Evolutionary conservation across 1,140 invertebrate genomes (phyloP), one percentile per base, ranked within the genome.

Genomic region (Zaprionus vittiger): DNA sequence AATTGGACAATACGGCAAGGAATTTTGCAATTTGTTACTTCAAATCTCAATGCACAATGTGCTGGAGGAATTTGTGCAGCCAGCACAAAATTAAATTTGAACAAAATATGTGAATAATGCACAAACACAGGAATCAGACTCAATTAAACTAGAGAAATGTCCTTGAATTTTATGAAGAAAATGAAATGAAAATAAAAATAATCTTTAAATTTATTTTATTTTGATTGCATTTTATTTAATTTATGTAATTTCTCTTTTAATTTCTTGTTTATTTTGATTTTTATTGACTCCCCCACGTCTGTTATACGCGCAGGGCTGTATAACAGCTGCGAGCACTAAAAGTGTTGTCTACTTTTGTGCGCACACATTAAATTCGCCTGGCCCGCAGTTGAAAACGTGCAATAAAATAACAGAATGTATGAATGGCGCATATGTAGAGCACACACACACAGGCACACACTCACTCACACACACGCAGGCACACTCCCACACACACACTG

Each of bases 381-480:
- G 12, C 47, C 41, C n/a, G 37, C 57, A 55, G 26, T 6, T 17
- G 38, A 17, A 66, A 66, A 52, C 67, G 34, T 4, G 74, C 26
- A 68, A 62, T 73, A 68, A 73, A 73, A 77, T 65, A 77, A 73
- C 38, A 52, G 41, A 49, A 41, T 75, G 73, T 31, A 75, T 75
- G 62, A 77, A 73, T 73, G 73, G 64, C 55, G 54, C 60, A 62
- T 63, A 38, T 37, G 28, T 63, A 37, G 57, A 37, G 41, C 38
- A 17, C 31, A 31, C 70, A 67, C 17, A 28, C 55, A 28, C 28
- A 31, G 9, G 9, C 9, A 4, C 20, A 44, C 5, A 41, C 1
- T 20, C 28, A 24, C 31, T 14, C 71, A 67, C 14, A 22, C 55
- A 56, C 14, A 55, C 22, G 14, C 22, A 34, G 11, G 0, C 20